These are phyloP conservation scores for Sarcophilus harrisii DNA, from an alignment of 2,797 vertebrate genomes.

Conservation along the genomic window DNA sequence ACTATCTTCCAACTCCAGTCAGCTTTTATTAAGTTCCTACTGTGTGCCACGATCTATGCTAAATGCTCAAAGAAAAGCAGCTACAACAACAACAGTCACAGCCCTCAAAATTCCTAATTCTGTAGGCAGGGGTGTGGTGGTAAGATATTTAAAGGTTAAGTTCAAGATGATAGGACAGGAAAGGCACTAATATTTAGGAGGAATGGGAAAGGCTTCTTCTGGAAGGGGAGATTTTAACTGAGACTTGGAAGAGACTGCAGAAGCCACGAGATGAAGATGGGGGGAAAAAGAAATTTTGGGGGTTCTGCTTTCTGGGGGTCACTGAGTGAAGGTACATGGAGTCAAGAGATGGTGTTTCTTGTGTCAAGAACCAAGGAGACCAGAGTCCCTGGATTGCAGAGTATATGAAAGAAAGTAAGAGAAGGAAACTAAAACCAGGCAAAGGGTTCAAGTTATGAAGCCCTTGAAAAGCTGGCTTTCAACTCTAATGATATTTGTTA, in stretches of 20 bases:
- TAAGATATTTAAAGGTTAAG: neutral
- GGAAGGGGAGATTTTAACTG: neutral
- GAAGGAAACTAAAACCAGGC: neutral
- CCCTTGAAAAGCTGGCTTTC: neutral
- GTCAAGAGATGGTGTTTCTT: neutral
- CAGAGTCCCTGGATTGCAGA: neutral
- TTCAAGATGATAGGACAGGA: neutral
- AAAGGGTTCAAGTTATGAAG: neutral
- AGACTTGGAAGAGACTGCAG: neutral
- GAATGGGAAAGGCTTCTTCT: neutral
- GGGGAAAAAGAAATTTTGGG: neutral
- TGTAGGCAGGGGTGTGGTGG: neutral
- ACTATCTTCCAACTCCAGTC: neutral
- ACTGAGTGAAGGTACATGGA: neutral
- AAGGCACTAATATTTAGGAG: neutral
- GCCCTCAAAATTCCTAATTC: neutral
- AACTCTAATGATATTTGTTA: neutral
- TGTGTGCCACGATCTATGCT: neutral
- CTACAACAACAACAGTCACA: neutral
- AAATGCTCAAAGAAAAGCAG: neutral
- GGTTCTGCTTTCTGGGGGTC: fast-evolving
- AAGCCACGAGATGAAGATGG: neutral
- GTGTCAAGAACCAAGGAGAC: neutral
- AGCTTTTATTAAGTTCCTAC: neutral
- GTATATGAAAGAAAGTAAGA: neutral